These are phyloP conservation scores for Geophilus truncorum DNA, from an alignment of 2,888 invertebrate species.

Conservation along the genomic window DNA sequence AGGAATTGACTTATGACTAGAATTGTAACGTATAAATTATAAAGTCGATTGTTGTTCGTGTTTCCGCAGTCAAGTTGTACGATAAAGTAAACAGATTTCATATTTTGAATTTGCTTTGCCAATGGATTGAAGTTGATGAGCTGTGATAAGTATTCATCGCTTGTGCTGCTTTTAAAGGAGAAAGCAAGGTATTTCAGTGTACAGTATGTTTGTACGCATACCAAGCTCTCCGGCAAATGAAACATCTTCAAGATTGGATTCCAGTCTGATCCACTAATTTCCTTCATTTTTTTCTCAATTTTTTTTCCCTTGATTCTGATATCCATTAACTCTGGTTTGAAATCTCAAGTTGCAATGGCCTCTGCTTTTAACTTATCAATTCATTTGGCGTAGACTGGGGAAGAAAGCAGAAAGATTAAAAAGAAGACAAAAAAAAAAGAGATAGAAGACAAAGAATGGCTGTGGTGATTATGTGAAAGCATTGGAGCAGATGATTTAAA, in stretches of 20 bases:
- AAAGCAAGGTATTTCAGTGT: background rate
- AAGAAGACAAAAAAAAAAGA: background rate
- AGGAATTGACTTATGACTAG: too few species aligned
- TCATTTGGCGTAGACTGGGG: background rate
- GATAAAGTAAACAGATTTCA: too few species aligned
- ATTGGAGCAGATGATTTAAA: conserved; percentile 9
- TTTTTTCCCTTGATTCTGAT: background rate
- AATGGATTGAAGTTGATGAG: background rate
- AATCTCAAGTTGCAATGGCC: background rate
- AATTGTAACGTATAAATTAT: too few species aligned
- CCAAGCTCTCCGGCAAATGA: background rate
- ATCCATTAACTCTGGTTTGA: background rate
- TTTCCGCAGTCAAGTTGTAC: too few species aligned
- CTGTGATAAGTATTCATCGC: background rate
- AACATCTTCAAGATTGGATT: background rate
- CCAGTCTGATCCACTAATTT: background rate
- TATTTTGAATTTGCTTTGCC: too few species aligned
- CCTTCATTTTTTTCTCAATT: background rate
- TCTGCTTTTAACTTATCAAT: background rate
- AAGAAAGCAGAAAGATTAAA: background rate
- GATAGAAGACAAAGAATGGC: background rate
- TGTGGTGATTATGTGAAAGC: background rate
- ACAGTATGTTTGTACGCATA: background rate
- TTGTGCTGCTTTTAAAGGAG: background rate
- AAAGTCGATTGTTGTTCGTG: too few species aligned